These are phyloP conservation scores for Patagioenas fasciata DNA, from an alignment of 2,113 vertebrate genomes.

Conservation along the genomic window DNA sequence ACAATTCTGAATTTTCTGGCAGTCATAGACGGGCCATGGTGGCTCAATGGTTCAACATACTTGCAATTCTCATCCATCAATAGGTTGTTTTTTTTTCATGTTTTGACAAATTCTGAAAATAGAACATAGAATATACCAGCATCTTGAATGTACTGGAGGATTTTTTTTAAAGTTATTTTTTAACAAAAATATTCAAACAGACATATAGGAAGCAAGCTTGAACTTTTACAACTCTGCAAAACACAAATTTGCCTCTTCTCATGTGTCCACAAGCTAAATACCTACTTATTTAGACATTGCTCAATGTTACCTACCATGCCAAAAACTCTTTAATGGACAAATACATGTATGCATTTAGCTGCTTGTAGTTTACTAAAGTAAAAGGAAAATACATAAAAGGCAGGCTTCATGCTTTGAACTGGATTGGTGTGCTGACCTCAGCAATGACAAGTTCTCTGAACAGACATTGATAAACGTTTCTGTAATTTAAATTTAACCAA, in stretches of 20 bases:
- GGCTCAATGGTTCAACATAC: not conserved
- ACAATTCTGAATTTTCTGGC: not conserved
- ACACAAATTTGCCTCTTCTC: not conserved
- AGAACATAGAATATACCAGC: not conserved
- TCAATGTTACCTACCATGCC: rapidly evolving
- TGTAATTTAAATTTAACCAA: not conserved
- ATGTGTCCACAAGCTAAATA: not conserved
- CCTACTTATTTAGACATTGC: not conserved
- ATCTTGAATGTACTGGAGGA: not conserved
- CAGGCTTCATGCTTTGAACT: not conserved
- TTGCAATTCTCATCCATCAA: not conserved
- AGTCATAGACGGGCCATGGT: not conserved
- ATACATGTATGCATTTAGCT: not conserved
- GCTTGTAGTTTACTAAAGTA: not conserved
- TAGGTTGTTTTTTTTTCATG: not conserved
- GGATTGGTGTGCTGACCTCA: not conserved
- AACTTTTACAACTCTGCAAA: not conserved
- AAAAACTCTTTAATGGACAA: not conserved
- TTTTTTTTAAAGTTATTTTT: not conserved
- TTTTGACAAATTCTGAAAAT: not conserved
- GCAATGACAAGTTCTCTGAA: not conserved
- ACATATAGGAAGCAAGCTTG: not conserved
- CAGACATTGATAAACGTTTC: not conserved
- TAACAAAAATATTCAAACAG: not conserved
- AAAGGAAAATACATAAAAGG: not conserved